A percentile compares a stretch with the other conserved stretches of the same genome.
phyloP scores from a whole-genome alignment of 2,797 vertebrate genomes.

The Brachymystax lenok region DNA sequence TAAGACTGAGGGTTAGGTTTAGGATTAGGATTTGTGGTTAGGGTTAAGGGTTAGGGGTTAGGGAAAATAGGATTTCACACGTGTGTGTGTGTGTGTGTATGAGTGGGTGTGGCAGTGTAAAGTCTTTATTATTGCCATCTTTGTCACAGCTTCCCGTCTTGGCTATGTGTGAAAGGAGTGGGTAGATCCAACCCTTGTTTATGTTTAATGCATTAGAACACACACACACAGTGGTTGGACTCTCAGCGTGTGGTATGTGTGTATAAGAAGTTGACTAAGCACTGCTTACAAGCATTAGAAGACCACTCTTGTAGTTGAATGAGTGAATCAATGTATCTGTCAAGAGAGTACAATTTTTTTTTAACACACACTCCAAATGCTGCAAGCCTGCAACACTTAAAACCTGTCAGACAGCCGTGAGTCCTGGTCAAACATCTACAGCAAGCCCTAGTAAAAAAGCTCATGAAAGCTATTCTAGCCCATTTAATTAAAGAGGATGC shows the following conservation, averaged over 20 bases:
- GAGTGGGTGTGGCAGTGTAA: conserved; percentile 50
- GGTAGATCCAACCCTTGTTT: conserved; percentile 64
- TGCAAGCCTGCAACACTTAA: conserved; percentile 27
- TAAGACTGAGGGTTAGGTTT: no score
- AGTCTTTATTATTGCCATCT: conserved; percentile 45
- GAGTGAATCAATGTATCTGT: conserved; percentile 15
- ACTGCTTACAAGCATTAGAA: conserved; percentile 21
- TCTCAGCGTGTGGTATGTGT: conserved; percentile 22
- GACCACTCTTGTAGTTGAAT: not conserved
- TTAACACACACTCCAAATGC: conserved; percentile 8
- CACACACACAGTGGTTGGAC: not conserved
- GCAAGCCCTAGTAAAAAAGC: conserved; percentile 30
- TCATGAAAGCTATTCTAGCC: conserved; percentile 57
- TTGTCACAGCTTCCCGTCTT: conserved; percentile 38
- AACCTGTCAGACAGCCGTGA: conserved; percentile 33
- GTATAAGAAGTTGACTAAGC: conserved; percentile 31
- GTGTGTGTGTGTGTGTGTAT: conserved; percentile 24
- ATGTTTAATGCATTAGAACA: conserved; percentile 56
- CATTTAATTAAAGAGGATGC: conserved; percentile 74
- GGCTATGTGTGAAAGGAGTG: conserved; percentile 67
- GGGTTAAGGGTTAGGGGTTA: no score
- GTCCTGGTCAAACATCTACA: conserved; percentile 49
- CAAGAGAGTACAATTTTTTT: conserved; percentile 17
- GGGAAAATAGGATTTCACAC: no score
- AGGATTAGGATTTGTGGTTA: no score